Base-by-base conservation (phyloP, 2,113 vertebrate genomes). In the Zootoca vivipara region DNA sequence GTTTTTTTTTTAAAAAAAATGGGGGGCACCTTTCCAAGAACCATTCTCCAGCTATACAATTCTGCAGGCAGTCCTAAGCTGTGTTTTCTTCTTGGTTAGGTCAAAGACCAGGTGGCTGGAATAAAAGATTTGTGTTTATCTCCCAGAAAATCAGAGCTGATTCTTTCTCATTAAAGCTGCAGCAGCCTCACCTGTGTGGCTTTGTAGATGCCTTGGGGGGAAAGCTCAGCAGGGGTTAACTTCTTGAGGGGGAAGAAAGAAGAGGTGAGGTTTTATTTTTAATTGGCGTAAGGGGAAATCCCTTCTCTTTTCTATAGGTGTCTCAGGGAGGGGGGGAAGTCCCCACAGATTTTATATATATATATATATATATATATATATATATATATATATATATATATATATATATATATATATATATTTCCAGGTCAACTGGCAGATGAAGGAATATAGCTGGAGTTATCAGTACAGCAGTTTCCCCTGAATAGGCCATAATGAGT, bases 151-250 rank as follows among this genome's bases (percentile, higher is more conserved):
- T 96, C 95, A 93, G 93, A 90, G 91, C 94, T 93, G 96, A 96
- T 96, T 96, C 95, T 95, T 95, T 96, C 96, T 96, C 95, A 96
- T 97, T 97, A 97, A 93, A 65, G 0, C 84, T 94, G 82, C 86
- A 93, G 93, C 88, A 92, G 95, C 93, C 96, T 97, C 96, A 97
- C 97, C 96, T 97, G 96, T 94, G 96, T 95, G 94, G 94, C 90
- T 97, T 97, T 97, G 96, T 92, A 94, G 96, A 93, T 90, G 95
- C 96, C 96, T 96, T 94, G 87, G 93, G 96, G 96, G 96, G 91
- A 72, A 97, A 95, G 90, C 94, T 95, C 96, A 97, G 92, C 94
- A 96, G 96, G 96, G 96, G 95, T 93, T 94, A 96, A 93, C 95
- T 96, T 96, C 94, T 96, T 94, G 91, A 93, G 88, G 90, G 89